Evolutionary conservation across 2,888 invertebrate genomes (phyloP).

Genomic region (Orthosia gracilis): DNA sequence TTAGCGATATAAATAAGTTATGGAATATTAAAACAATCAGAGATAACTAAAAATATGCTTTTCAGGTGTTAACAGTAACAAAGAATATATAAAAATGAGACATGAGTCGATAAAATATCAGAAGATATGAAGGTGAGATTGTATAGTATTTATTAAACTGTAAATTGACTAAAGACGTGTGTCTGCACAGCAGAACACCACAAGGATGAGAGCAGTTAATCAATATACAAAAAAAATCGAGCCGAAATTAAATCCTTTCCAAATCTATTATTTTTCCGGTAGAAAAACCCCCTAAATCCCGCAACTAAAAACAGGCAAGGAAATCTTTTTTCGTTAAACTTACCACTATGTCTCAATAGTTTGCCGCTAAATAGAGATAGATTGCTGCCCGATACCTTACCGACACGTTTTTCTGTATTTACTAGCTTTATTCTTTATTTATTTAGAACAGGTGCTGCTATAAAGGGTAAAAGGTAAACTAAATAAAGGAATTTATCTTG

Average conservation of each 20-base stretch:
- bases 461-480: slow-evolving; percentile 2
- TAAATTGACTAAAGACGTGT: no score
- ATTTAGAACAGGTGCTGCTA: neutral
- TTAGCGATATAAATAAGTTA: no score
- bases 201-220: neutral
- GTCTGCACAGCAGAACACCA: no score
- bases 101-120: no score
- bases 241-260: neutral
- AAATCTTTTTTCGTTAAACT: slow-evolving; percentile 58
- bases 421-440: slow-evolving; percentile 33
- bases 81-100: no score
- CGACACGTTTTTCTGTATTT: slow-evolving; percentile 29
- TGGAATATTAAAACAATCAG: no score
- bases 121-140: no score
- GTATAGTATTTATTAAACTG: no score
- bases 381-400: slow-evolving; percentile 32
- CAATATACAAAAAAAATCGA: neutral
- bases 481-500: neutral
- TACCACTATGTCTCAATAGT: slow-evolving; percentile 59
- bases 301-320: slow-evolving; percentile 10
- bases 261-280: slow-evolving; percentile 7
- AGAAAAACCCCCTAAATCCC: slow-evolving; percentile 1
- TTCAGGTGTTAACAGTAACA: no score
- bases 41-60: no score
- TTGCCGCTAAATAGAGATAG: slow-evolving; percentile 52